These are phyloP conservation scores for Ichneumoninae sp. DNA, from an alignment of 2,888 invertebrate species.

Conservation along the genomic window DNA sequence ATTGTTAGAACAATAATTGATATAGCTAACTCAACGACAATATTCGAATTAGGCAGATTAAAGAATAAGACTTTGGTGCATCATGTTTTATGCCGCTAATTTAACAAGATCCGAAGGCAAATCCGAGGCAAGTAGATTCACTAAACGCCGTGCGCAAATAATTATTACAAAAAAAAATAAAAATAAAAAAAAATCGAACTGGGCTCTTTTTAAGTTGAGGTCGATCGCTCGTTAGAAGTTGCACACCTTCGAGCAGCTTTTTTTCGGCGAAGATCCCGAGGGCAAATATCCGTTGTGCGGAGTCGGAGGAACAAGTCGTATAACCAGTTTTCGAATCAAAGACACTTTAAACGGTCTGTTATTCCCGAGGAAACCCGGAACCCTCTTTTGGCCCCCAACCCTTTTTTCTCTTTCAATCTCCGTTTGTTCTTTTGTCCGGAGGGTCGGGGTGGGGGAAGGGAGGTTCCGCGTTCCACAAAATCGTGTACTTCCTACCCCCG, in stretches of 20 bases:
- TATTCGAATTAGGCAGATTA: too few species aligned
- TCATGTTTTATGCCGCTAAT: too few species aligned
- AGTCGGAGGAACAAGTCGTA: conserved; percentile 60
- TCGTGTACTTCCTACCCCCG: conserved; percentile 66
- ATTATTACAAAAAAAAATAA: not conserved
- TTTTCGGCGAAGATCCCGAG: conserved; percentile 14
- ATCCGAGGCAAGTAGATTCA: not conserved
- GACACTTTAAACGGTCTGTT: conserved; percentile 71
- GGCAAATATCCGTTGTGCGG: conserved; percentile 48
- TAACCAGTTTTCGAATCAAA: conserved; percentile 77
- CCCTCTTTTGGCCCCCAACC: conserved; percentile 65
- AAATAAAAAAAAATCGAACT: too few species aligned
- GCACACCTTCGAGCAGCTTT: not conserved
- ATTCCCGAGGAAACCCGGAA: conserved; percentile 65
- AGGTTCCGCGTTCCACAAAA: conserved; percentile 72
- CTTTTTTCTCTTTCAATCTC: conserved; percentile 39
- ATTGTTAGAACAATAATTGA: too few species aligned
- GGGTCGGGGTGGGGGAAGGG: conserved; percentile 45
- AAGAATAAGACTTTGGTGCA: too few species aligned
- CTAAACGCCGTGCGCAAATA: not conserved
- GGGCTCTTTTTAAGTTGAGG: conserved; percentile 1
- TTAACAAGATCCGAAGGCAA: conserved; percentile 74
- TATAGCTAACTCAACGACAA: too few species aligned
- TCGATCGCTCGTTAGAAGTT: conserved; percentile 10
- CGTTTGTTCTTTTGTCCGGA: conserved; percentile 52